Evolutionary conservation across 1,140 invertebrate species (phyloP), one percentile per base, ranked within the genome.

Genomic region (Drosophila nasuta): DNA sequence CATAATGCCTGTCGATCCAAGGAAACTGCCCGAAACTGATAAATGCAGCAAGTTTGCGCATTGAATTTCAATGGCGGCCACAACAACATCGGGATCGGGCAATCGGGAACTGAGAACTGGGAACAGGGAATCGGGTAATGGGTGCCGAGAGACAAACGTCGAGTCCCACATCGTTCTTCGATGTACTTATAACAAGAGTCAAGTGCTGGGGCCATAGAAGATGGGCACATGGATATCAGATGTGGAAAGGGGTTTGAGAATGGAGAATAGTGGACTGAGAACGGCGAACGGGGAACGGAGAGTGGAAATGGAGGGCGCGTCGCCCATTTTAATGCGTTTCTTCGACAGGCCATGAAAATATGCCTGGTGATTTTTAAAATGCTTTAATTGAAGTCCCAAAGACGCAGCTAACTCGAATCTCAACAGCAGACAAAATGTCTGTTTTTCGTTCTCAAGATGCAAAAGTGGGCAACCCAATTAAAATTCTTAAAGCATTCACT

Each of bases 271-370:
- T 25, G 2, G 20, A 25, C 20, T 25, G 20, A 8, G 13, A 33
- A 33, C 30, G 30, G 30, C 30, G 30, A 33, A 7, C 8, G 35
- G 8, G 20, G 38, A 41, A 15, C 8, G 35, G 8, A 15, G 38
- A 43, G 11, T 35, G 41, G 58, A 52, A 46, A 54, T 46, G 52
- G 73, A 74, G 56, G 56, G 33, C 76, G 83, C 72, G 83, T 89
- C 85, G 83, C 85, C 85, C 83, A 88, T 88, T 88, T 89, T 88
- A 88, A 88, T 88, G 83, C 81, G 77, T 88, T 89, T 72, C 83
- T 83, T 83, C 75, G 85, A 88, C 83, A 88, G 85, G 85, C 83
- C 73, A 88, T 88, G 69, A 89, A 88, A 88, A 83, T 88, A 88
- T 88, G 83, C 85, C 83, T 74, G 64, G 71, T 65, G 81, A 89